Conservation (phyloP, 2,888 invertebrate genomes). For the Plebejus melissa region DNA sequence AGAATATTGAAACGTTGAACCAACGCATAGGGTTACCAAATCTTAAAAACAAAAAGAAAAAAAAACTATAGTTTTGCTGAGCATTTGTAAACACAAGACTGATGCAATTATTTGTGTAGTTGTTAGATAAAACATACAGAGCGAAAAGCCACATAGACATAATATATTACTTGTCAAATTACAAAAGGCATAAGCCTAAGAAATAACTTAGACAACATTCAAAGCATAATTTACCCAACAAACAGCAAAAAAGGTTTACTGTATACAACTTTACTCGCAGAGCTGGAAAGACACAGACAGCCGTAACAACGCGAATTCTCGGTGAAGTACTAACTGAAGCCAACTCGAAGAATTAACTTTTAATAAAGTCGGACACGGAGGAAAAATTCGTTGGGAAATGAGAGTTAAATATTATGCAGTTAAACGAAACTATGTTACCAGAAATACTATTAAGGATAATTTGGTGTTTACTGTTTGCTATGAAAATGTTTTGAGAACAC, state of each 20-base stretch:
- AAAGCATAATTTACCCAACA: neutral
- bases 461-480: neutral
- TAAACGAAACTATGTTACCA: neutral
- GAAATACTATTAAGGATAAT: neutral
- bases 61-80: neutral
- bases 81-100: neutral
- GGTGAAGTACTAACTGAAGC: constrained; percentile 41
- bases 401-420: constrained; percentile 5
- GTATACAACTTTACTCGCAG: neutral
- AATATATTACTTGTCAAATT: constrained; percentile 66
- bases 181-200: neutral
- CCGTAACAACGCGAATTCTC: constrained; percentile 10
- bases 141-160: constrained; percentile 46
- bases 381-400: constrained; percentile 42
- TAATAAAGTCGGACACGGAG: constrained; percentile 53
- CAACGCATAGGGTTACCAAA: constrained; percentile 43
- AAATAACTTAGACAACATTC: neutral
- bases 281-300: neutral
- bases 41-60: neutral
- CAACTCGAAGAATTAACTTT: constrained; percentile 53
- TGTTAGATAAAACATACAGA: neutral
- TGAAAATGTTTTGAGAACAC: neutral
- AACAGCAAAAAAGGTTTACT: neutral
- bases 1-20: constrained; percentile 76
- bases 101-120: neutral